A percentile compares a stretch with the other conserved stretches of the same genome.
These are phyloP conservation scores for Thysanoteuthis rhombus DNA, from an alignment of 2,888 invertebrate genomes.

Conservation along the genomic window DNA sequence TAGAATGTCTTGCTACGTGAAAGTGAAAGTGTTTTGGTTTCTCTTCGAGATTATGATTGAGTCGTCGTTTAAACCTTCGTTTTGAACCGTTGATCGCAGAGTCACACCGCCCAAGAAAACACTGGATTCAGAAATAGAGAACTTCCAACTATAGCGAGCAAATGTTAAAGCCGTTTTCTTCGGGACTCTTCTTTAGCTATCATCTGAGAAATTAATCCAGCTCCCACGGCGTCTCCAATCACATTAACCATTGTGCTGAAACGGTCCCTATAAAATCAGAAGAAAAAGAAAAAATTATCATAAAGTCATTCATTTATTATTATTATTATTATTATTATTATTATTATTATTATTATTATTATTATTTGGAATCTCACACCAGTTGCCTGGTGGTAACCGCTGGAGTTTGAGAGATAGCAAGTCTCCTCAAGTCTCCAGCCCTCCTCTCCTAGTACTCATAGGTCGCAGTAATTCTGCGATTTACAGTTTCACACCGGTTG, in stretches of 20 bases:
- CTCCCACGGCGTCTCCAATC: conserved; percentile 91
- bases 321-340: no score
- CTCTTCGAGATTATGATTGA: neutral
- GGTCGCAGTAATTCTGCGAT: no score
- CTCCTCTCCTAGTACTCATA: no score
- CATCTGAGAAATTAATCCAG: conserved; percentile 86
- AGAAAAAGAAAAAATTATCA: neutral
- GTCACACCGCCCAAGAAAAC: neutral
- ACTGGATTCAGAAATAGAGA: neutral
- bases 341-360: no score
- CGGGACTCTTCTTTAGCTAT: conserved; percentile 40
- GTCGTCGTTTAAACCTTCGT: neutral
- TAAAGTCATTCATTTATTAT: no score
- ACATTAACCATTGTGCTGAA: conserved; percentile 85
- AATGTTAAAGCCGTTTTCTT: neutral
- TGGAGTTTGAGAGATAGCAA: no score
- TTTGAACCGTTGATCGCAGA: neutral
- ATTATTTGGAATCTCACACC: no score
- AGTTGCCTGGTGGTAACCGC: no score
- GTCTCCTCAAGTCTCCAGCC: no score
- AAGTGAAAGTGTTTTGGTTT: neutral
- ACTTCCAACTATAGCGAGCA: neutral
- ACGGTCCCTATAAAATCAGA: conserved; percentile 66
- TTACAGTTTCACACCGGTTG: no score
- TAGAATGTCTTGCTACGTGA: neutral